phyloP scores from a whole-genome alignment of 1,140 invertebrate species.

The Lordiphosa collinella region DNA sequence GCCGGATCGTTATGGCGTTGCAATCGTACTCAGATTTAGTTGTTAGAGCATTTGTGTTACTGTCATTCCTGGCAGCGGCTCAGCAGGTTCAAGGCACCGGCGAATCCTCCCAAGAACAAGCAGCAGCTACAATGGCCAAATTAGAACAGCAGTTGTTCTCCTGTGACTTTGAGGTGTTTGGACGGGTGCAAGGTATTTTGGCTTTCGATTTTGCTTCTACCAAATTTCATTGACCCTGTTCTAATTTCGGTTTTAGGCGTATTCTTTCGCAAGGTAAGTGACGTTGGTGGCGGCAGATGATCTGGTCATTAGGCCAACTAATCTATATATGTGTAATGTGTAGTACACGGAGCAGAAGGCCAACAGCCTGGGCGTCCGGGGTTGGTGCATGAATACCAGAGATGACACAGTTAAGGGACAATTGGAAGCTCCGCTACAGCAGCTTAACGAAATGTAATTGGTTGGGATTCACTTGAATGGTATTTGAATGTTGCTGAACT shows the following conservation, averaged over 20 bases:
- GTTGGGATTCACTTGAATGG: neutral
- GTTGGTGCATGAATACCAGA: conserved; percentile 87
- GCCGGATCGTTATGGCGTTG: conserved; percentile 16
- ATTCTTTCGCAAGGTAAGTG: conserved; percentile 67
- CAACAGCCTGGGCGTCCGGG: conserved; percentile 82
- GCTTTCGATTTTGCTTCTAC: neutral
- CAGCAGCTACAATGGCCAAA: conserved; percentile 15
- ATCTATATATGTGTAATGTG: neutral
- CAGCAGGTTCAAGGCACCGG: neutral
- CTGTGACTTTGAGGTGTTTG: conserved; percentile 82
- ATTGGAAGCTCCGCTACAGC: conserved; percentile 82
- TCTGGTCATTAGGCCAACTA: neutral
- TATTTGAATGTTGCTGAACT: conserved; percentile 1
- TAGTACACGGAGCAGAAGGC: conserved; percentile 84
- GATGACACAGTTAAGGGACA: conserved; percentile 84
- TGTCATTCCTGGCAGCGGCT: conserved; percentile 6
- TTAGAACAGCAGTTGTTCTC: conserved; percentile 20
- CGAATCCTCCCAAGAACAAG: neutral
- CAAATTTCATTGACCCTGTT: conserved; percentile 2
- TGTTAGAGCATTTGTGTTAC: conserved; percentile 13
- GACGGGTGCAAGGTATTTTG: conserved; percentile 81
- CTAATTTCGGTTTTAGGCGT: conserved; percentile 41
- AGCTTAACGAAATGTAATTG: conserved; percentile 84
- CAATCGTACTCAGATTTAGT: conserved; percentile 26
- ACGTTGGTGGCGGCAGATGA: neutral